phyloP scores from a whole-genome alignment of 2,797 vertebrate genomes.

The Pteropus rufus region DNA sequence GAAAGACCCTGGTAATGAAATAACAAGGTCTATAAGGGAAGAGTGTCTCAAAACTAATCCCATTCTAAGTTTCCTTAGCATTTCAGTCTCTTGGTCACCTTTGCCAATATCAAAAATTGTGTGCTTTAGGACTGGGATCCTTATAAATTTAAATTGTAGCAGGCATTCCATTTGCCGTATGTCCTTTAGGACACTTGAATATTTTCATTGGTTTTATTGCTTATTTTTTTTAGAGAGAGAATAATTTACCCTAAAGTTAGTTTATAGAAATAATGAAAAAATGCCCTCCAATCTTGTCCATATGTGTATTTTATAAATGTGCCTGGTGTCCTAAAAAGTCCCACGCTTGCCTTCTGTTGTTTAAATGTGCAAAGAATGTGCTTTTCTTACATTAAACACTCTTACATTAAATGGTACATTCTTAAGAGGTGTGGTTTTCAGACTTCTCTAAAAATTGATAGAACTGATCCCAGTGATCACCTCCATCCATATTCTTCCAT shows the following conservation, averaged over 20 bases:
- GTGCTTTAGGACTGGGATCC: neutral
- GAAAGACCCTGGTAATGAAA: neutral
- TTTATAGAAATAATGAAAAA: constrained; percentile 11
- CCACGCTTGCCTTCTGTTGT: neutral
- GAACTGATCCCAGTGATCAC: neutral
- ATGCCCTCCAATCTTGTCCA: neutral
- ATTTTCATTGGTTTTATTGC: neutral
- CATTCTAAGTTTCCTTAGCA: neutral
- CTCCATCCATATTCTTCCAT: neutral
- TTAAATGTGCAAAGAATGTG: neutral
- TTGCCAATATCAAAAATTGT: neutral
- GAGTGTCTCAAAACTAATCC: neutral
- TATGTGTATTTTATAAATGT: neutral
- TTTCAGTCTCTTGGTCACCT: neutral
- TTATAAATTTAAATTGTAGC: neutral
- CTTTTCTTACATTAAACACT: neutral
- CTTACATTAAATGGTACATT: neutral
- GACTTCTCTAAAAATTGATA: neutral
- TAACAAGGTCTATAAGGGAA: neutral
- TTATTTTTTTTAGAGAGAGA: neutral
- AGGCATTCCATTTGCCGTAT: neutral
- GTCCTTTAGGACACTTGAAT: neutral
- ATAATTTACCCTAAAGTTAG: neutral
- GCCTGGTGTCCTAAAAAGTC: neutral
- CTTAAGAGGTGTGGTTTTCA: neutral